Conservation (phyloP, 2,113 vertebrate species). For the Orientallactaga bullata region DNA sequence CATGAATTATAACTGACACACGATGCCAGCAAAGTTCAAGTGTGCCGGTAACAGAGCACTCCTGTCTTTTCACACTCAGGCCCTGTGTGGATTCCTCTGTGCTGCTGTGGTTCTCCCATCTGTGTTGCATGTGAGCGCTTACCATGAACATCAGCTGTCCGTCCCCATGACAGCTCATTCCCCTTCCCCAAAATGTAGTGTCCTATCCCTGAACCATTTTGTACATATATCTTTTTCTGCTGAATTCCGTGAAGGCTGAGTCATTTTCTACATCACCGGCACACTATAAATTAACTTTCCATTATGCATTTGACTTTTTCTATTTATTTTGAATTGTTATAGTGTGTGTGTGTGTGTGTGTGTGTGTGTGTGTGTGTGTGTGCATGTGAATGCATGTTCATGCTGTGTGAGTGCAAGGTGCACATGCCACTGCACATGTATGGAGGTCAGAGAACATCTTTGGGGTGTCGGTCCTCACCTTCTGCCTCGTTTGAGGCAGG, state of each 20-base stretch:
- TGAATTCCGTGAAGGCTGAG: background rate
- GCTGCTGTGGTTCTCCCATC: no score
- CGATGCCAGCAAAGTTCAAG: background rate
- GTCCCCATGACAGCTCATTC: no score
- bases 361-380: no score
- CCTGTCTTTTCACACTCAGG: background rate
- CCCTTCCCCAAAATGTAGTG: background rate
- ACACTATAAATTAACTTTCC: background rate
- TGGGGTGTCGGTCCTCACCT: no score
- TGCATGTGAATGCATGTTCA: no score
- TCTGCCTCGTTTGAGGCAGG: no score
- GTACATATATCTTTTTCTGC: background rate
- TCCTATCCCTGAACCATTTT: background rate
- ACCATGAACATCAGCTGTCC: background rate
- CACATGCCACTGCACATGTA: no score
- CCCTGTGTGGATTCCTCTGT: background rate
- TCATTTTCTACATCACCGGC: background rate
- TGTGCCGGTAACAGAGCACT: background rate
- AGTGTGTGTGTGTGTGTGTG: no score
- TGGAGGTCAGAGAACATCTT: no score
- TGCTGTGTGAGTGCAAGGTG: no score
- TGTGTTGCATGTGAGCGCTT: background rate
- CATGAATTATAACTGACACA: background rate
- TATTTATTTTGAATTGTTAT: background rate
- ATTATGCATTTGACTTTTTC: background rate